These are phyloP conservation scores for Paralichthys olivaceus DNA, from an alignment of 2,113 vertebrate genomes.

Conservation along the genomic window DNA sequence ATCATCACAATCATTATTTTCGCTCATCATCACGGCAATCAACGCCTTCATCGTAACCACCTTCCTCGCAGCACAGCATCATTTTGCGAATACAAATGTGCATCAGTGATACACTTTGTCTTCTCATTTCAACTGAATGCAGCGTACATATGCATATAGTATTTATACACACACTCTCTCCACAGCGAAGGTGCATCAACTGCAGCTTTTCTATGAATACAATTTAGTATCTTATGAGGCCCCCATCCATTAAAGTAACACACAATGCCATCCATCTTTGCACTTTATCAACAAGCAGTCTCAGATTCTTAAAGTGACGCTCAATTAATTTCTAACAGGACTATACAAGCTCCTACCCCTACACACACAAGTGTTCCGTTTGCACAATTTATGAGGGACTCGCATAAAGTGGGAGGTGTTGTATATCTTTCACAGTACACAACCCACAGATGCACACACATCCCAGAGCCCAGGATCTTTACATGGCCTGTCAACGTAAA, in stretches of 20 bases:
- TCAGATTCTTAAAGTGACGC: constrained; percentile 53
- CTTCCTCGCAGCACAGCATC: not conserved
- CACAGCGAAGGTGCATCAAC: constrained; percentile 1
- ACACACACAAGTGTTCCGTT: constrained; percentile 41
- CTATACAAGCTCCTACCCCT: constrained; percentile 32
- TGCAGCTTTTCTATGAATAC: constrained; percentile 35
- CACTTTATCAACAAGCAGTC: constrained; percentile 63
- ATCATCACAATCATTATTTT: not conserved
- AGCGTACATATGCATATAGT: not conserved
- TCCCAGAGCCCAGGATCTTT: constrained; percentile 2
- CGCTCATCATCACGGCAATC: not conserved
- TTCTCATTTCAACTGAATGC: not conserved
- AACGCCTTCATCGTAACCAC: not conserved
- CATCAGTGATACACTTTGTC: not conserved
- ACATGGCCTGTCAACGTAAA: constrained; percentile 39
- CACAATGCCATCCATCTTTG: constrained; percentile 55
- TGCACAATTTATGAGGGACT: constrained; percentile 63
- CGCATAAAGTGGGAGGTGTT: constrained; percentile 42
- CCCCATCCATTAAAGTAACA: constrained; percentile 54
- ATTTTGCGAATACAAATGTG: not conserved
- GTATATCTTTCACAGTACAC: constrained; percentile 63
- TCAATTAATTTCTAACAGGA: constrained; percentile 58
- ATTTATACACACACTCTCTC: not conserved
- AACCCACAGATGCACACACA: constrained; percentile 35
- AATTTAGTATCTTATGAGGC: constrained; percentile 57